Evolutionary conservation across 2,888 invertebrate species (phyloP).

Genomic region (Macroteleia sp.): DNA sequence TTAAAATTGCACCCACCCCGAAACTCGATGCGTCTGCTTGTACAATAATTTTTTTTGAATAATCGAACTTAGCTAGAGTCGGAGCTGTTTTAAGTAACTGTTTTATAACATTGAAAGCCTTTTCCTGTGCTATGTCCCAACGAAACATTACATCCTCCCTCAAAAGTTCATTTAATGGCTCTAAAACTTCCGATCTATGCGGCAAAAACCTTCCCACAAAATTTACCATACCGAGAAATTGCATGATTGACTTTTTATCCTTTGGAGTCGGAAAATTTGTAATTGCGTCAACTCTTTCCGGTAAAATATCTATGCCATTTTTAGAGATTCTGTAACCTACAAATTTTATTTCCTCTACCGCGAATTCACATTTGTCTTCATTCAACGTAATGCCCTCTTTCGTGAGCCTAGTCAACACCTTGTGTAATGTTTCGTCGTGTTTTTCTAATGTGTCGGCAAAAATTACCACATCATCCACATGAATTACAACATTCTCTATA

Average conservation of each 20-base stretch:
- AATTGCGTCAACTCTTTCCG: conserved; percentile 41
- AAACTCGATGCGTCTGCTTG: conserved; percentile 73
- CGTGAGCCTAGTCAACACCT: conserved; percentile 55
- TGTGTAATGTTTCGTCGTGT: conserved; percentile 60
- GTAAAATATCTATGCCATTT: conserved; percentile 54
- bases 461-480: conserved; percentile 63
- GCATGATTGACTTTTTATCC: conserved; percentile 63
- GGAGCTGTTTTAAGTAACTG: conserved; percentile 67
- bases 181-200: conserved; percentile 64
- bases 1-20: conserved; percentile 74
- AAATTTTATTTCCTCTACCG: conserved; percentile 60
- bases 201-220: conserved; percentile 33
- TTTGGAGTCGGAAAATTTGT: conserved; percentile 43
- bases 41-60: conserved; percentile 48
- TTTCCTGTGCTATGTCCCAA: conserved; percentile 64
- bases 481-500: conserved; percentile 59
- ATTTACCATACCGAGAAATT: conserved; percentile 64
- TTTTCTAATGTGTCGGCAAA: conserved; percentile 55
- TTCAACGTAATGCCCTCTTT: conserved; percentile 68
- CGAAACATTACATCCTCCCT: conserved; percentile 56
- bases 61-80: conserved; percentile 72
- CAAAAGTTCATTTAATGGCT: conserved; percentile 60
- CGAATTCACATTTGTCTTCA: conserved; percentile 70
- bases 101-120: conserved; percentile 72
- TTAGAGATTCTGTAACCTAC: conserved; percentile 69